A percentile compares a stretch with the other conserved stretches of the same genome.
phyloP scores from a whole-genome alignment of 2,888 invertebrate genomes.

The Tanytarsus gracilentus region DNA sequence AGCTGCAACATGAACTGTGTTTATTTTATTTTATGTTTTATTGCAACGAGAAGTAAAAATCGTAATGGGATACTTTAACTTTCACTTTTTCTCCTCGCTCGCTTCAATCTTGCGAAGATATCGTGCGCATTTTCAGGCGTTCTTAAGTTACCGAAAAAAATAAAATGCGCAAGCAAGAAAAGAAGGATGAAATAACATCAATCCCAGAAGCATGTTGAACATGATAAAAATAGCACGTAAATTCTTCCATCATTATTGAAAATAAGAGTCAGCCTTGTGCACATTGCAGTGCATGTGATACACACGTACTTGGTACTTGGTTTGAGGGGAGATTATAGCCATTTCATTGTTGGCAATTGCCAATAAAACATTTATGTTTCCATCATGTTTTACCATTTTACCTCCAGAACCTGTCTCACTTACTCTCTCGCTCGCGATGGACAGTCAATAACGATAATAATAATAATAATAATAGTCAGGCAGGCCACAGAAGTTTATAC shows the following conservation, averaged over 20 bases:
- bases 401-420: not conserved
- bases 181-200: too few relatives aligned
- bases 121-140: not conserved
- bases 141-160: too few relatives aligned
- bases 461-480: too few relatives aligned
- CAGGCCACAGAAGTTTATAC: too few relatives aligned
- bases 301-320: not conserved
- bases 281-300: not conserved
- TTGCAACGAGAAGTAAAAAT: slow-evolving; percentile 10
- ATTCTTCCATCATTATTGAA: slow-evolving; percentile 1
- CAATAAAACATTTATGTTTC: slow-evolving; percentile 9
- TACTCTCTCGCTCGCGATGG: too few relatives aligned
- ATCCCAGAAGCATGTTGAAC: too few relatives aligned
- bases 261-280: slow-evolving; percentile 11
- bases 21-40: slow-evolving; percentile 1
- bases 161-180: too few relatives aligned
- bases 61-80: slow-evolving; percentile 27
- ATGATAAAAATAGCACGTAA: not conserved
- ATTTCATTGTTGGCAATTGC: not conserved
- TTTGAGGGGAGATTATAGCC: slow-evolving; percentile 18
- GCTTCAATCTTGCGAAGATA: not conserved
- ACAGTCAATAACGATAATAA: too few relatives aligned
- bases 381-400: not conserved
- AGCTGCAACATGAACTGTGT: slow-evolving; percentile 1
- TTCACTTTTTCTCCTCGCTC: slow-evolving; percentile 18